Conservation (phyloP, 1,140 invertebrate genomes). For the Dreissena polymorpha region DNA sequence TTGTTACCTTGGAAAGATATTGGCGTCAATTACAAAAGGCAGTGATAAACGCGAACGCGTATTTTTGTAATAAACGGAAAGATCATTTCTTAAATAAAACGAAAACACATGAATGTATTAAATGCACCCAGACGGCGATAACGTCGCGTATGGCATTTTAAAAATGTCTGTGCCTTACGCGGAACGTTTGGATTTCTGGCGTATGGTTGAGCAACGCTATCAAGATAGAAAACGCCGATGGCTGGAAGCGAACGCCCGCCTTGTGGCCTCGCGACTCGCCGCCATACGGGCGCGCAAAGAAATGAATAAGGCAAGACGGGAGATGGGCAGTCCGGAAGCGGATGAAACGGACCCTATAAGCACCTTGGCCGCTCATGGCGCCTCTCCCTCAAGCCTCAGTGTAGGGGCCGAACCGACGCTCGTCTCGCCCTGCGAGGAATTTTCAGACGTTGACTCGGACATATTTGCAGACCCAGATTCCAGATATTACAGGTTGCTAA, state of each 20-base stretch:
- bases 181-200: slow-evolving; percentile 11
- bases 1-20: too few species aligned
- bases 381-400: background rate
- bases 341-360: background rate
- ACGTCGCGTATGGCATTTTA: background rate
- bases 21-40: too few species aligned
- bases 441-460: slow-evolving; percentile 28
- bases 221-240: slow-evolving; percentile 16
- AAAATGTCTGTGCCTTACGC: slow-evolving; percentile 21
- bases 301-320: slow-evolving; percentile 4
- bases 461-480: slow-evolving; percentile 21
- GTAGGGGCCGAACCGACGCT: background rate
- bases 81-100: too few species aligned
- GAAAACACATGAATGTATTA: background rate
- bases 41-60: too few species aligned
- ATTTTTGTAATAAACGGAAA: too few species aligned
- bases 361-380: too few species aligned
- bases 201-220: slow-evolving; percentile 23
- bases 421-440: background rate
- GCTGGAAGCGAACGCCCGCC: slow-evolving; percentile 23
- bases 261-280: slow-evolving; percentile 14
- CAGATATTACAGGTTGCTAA: slow-evolving; percentile 22
- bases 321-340: background rate
- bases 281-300: slow-evolving; percentile 11
- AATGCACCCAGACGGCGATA: background rate